phyloP scores from a whole-genome alignment of 1,140 invertebrate species.

The Maconellicoccus hirsutus region DNA sequence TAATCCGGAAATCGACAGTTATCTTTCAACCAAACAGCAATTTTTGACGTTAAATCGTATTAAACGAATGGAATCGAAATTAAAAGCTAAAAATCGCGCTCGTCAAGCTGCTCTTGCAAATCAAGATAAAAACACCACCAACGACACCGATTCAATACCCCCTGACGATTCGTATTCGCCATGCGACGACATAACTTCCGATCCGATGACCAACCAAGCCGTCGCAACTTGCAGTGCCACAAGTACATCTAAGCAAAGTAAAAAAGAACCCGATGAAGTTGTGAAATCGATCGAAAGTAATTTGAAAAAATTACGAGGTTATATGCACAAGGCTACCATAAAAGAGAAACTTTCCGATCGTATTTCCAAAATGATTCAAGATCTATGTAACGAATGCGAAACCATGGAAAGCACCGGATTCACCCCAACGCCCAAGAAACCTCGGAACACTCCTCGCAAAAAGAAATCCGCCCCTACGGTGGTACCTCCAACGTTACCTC shows the following conservation, averaged over 20 bases:
- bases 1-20: conserved; percentile 16
- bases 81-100: conserved; percentile 10
- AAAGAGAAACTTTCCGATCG: conserved; percentile 5
- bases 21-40: not conserved
- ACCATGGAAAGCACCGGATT: not conserved
- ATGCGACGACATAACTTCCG: not conserved
- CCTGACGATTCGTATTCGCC: not conserved
- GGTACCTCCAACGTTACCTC: not conserved
- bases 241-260: not conserved
- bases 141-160: not conserved
- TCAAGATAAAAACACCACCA: not conserved
- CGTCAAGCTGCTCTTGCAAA: not conserved
- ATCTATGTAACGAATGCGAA: conserved; percentile 14
- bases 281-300: conserved; percentile 1
- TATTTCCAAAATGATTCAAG: conserved; percentile 16
- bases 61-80: conserved; percentile 13
- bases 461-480: not conserved
- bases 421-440: not conserved
- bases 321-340: not conserved
- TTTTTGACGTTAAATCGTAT: conserved; percentile 10
- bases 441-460: not conserved
- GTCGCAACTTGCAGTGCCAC: not conserved
- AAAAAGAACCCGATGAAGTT: not conserved
- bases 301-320: not conserved
- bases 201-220: not conserved